Percentiles rank a stretch among this genome's conserved stretches.
Evolutionary conservation across 2,113 vertebrate genomes (phyloP).

Genomic region (Triplophysa siluroides): DNA sequence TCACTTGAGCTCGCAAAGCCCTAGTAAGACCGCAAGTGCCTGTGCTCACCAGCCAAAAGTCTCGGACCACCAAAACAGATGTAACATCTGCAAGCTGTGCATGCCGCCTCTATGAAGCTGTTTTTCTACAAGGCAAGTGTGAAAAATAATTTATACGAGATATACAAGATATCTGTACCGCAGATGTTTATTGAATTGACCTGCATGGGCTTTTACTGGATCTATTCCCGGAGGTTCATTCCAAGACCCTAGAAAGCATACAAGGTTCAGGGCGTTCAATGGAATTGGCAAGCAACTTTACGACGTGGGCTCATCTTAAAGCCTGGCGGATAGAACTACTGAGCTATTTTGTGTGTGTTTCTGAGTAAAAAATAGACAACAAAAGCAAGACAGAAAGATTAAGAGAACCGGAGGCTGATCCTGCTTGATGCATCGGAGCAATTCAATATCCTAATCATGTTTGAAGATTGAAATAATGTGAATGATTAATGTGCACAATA

Average conservation of each 20-base stretch:
- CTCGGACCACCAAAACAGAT: slow-evolving; percentile 1
- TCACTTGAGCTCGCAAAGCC: slow-evolving; percentile 6
- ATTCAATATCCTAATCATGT: slow-evolving; percentile 33
- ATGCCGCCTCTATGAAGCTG: not conserved
- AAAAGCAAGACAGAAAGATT: slow-evolving; percentile 22
- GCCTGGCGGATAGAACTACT: slow-evolving; percentile 11
- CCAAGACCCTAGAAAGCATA: slow-evolving; percentile 24
- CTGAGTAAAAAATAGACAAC: not conserved
- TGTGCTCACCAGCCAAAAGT: not conserved
- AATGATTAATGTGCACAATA: slow-evolving; percentile 41
- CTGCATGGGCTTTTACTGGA: not conserved
- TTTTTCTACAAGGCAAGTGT: not conserved
- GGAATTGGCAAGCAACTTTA: slow-evolving; percentile 27
- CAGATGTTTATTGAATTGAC: slow-evolving; percentile 20
- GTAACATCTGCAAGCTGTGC: slow-evolving; percentile 7
- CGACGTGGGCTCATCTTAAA: slow-evolving; percentile 4
- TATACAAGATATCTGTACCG: not conserved
- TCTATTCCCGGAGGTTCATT: not conserved
- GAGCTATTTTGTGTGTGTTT: not conserved
- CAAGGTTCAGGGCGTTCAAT: slow-evolving; percentile 10
- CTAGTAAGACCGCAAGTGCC: slow-evolving; percentile 6
- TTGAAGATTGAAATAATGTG: slow-evolving; percentile 39
- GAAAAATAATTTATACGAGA: not conserved
- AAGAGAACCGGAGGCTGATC: slow-evolving; percentile 16
- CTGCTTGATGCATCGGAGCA: slow-evolving; percentile 22